Evolutionary conservation across 2,113 vertebrate genomes (phyloP).

Genomic region (Pteronura brasiliensis): DNA sequence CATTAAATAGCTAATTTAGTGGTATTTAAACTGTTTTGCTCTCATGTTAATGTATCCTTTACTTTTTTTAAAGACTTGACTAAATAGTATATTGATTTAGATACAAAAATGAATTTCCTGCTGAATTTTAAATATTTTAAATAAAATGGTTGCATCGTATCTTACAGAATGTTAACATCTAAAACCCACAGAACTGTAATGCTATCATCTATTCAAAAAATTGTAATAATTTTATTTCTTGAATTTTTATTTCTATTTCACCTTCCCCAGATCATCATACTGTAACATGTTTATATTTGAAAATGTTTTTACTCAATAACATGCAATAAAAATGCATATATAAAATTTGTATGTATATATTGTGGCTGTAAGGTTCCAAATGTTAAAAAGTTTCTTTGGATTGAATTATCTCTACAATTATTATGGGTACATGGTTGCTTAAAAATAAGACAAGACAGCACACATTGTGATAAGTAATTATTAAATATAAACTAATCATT

Average conservation of each 20-base stretch:
- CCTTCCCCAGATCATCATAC: background rate
- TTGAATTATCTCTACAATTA: background rate
- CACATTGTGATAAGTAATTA: background rate
- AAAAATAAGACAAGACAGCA: background rate
- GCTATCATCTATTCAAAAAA: background rate
- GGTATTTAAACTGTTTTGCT: background rate
- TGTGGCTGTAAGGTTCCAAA: background rate
- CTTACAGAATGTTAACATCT: background rate
- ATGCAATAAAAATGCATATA: background rate
- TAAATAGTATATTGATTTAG: background rate
- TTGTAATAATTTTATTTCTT: background rate
- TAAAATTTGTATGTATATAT: background rate
- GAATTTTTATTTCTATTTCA: background rate
- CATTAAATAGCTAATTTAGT: background rate
- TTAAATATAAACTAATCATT: constrained; percentile 19
- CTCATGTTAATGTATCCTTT: background rate
- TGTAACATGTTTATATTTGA: background rate
- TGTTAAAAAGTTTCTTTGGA: background rate
- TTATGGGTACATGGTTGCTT: background rate
- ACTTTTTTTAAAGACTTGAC: background rate
- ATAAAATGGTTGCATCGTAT: background rate
- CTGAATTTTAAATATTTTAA: background rate
- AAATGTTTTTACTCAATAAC: background rate
- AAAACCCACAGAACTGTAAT: background rate
- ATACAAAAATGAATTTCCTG: background rate